These are phyloP conservation scores for Cyclura pinguis DNA, from an alignment of 2,797 vertebrate genomes.

Conservation along the genomic window DNA sequence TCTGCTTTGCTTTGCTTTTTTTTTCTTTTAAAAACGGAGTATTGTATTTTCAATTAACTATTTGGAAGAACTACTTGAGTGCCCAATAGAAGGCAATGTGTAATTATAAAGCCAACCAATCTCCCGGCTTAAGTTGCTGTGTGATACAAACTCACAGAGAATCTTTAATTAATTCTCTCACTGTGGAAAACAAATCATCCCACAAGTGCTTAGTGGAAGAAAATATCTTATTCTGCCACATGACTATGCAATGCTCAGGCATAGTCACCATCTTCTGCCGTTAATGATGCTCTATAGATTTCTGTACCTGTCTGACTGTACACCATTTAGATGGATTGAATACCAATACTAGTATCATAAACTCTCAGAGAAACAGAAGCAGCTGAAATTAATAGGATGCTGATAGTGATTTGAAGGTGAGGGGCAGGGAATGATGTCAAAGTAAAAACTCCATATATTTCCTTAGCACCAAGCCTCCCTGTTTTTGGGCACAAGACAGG, in stretches of 20 bases:
- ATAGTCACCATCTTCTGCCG: neutral
- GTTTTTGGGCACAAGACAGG: neutral
- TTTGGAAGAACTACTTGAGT: constrained; percentile 49
- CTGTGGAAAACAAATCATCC: constrained; percentile 12
- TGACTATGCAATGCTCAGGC: neutral
- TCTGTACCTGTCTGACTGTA: neutral
- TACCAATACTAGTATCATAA: neutral
- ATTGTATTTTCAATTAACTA: constrained; percentile 55
- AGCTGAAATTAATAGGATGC: neutral
- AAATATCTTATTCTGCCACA: neutral
- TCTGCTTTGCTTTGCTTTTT: neutral
- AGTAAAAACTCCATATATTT: neutral
- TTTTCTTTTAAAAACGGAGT: neutral
- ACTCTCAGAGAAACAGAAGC: neutral
- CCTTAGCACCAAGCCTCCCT: neutral
- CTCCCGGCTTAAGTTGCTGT: constrained; percentile 26
- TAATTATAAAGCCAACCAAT: constrained; percentile 46
- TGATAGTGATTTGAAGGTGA: neutral
- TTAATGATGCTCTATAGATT: neutral
- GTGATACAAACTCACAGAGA: constrained; percentile 32
- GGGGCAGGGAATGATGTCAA: neutral
- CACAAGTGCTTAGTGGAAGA: neutral
- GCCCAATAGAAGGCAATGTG: constrained; percentile 43
- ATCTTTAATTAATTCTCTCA: constrained; percentile 50
- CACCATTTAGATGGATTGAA: neutral